Evolutionary conservation across 2,797 vertebrate species (phyloP), one percentile per base, ranked within the genome.

Genomic region (Pangasius macronema): DNA sequence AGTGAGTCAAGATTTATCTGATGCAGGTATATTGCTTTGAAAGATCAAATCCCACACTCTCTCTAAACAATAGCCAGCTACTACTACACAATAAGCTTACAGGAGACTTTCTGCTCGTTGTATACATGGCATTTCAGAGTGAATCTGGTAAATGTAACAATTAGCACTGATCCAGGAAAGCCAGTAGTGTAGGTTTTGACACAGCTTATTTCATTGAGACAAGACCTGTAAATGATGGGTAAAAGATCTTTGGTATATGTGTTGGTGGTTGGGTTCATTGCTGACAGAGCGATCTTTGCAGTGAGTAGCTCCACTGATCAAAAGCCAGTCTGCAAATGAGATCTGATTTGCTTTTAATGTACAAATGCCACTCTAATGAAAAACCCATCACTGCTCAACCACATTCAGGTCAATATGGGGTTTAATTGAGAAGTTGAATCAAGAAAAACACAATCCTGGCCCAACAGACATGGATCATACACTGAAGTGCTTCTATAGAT

Each of bases 71-170:
- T 76, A 46, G 27, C 27, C 27, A n/a, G 13, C 24, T 76, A 24
- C 42, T 76, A 76, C 5, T n/a, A 51, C 46, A 16, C 11, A 16
- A 13, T 51, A 24, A 42, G 84, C 68, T 36, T 79, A 51, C 83
- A 65, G 77, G 49, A 39, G 80, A 46, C 27, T 36, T 59, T 85
- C 79, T 72, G 85, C 53, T 46, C 90, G 81, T 89, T 49, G 72
- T 77, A 90, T 87, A 85, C 42, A 14, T 6, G 11, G 5, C 13
- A 76, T 87, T 84, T 88, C 55, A 79, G 84, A 63, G n/a, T 55
- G 2, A 83, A 88, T 92, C 84, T 55, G 65, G 82, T 67, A 90
- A 67, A 82, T 85, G 84, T 92, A 70, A 82, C 46, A 70, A 63
- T 36, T 22, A 76, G 49, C 68, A 36, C 14, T 39, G 4, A 27